Evolutionary conservation across 2,797 vertebrate species (phyloP), one percentile per base, ranked within the genome.

Genomic region (Centropyge bicolor): DNA sequence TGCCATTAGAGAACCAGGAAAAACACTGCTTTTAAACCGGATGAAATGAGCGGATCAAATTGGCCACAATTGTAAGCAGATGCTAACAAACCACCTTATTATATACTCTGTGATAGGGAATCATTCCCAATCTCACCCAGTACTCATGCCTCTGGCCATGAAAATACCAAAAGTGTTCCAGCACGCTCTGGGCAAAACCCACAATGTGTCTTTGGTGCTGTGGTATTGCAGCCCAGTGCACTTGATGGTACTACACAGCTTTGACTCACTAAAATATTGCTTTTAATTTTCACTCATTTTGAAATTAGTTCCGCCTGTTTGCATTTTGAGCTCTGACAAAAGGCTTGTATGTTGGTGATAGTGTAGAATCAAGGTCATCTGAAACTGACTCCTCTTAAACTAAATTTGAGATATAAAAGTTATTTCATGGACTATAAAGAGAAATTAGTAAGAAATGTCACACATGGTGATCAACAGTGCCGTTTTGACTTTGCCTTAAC

Each of bases 41-140:
- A 59, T 55, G 19, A 70, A 70, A 74, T 66, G 64, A 64, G 46
- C 1, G 0, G 48, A 46, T 74, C 17, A 9, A 78, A 63, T 85
- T 73, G 41, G n/a, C 45, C 41, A 43, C 66, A 83, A 31, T 70
- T 75, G 54, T 51, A 56, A 54, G 46, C 74, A 69, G 70, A 57
- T 71, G 57, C 78, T 52, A 20, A 75, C 20, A 40, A 8, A 51
- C 54, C 45, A 2, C 8, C n/a, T 56, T 24, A 61, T 49, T 66
- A 73, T 54, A 12, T 45, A 41, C 40, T 9, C 40, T 51, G 16
- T 65, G 59, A 80, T 75, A 31, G 54, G 38, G 9, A 22, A 45
- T 69, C 6, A 0, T 49, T 48, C 19, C 73, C 75, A 52, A 76
- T 71, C 51, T 56, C 54, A 20, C 19, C 48, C 20, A 36, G 49